Percentiles rank a stretch among this genome's conserved stretches.
These are phyloP conservation scores for Ardeotis arabs DNA, from an alignment of 2,113 vertebrate species.

Conservation along the genomic window DNA sequence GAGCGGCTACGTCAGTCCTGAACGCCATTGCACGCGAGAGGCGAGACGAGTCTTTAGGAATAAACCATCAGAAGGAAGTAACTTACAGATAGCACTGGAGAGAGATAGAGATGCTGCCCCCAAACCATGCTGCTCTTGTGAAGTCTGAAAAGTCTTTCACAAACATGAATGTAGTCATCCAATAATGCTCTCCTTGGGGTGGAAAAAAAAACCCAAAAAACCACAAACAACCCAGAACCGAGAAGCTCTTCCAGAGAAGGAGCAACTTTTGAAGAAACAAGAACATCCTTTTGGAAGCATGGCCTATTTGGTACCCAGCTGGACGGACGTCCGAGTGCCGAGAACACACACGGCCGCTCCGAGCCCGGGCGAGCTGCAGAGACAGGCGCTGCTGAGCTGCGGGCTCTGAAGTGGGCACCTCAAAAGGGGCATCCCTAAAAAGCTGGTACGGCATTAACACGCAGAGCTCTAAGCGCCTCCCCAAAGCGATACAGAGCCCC, in stretches of 20 bases:
- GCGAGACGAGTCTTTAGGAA: fast-evolving
- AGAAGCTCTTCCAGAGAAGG: not conserved
- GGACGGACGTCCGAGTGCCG: fast-evolving
- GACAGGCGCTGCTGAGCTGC: fast-evolving
- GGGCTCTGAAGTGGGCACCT: not conserved
- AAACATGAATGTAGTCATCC: not conserved
- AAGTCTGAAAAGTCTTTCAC: not conserved
- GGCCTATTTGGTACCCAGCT: too few relatives aligned
- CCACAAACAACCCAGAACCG: not conserved
- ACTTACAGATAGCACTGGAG: not conserved
- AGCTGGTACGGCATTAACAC: fast-evolving
- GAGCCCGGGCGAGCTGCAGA: fast-evolving
- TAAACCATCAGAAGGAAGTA: not conserved
- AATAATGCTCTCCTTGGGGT: not conserved
- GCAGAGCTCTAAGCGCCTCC: too few relatives aligned
- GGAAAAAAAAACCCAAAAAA: not conserved
- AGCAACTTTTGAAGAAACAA: not conserved
- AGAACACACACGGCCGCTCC: fast-evolving
- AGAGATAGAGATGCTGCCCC: not conserved
- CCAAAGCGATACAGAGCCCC: not conserved
- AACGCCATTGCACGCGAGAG: not conserved
- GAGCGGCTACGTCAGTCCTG: not conserved
- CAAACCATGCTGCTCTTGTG: not conserved
- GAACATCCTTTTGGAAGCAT: not conserved
- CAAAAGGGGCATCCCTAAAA: not conserved